Evolutionary conservation across 2,888 invertebrate genomes (phyloP).

Genomic region (Podotricha telesiphe): DNA sequence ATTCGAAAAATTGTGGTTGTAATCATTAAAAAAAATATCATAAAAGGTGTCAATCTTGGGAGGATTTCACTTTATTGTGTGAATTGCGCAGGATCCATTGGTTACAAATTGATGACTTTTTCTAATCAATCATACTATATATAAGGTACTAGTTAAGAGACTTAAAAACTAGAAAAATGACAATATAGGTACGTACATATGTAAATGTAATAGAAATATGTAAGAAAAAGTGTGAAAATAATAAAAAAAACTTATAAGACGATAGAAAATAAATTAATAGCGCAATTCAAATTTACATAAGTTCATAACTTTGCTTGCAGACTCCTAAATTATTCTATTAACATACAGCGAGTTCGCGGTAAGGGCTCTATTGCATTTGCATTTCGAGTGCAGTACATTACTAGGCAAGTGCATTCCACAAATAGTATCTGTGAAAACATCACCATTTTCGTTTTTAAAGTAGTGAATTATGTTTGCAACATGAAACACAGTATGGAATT

Average conservation of each 20-base stretch:
- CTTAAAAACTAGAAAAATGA: no score
- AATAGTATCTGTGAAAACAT: constrained; percentile 13
- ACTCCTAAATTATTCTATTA: constrained; percentile 25
- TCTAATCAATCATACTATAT: no score
- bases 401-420: constrained; percentile 12
- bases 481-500: not conserved
- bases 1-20: no score
- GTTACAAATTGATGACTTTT: no score
- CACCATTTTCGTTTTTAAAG: not conserved
- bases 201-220: no score
- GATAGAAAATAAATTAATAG: constrained; percentile 3
- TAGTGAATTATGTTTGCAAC: not conserved
- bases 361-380: constrained; percentile 29
- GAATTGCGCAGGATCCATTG: no score
- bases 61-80: no score
- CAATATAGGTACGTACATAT: no score
- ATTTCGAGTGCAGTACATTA: constrained; percentile 22
- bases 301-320: constrained; percentile 9
- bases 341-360: constrained; percentile 17
- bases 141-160: no score
- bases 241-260: not conserved
- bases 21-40: no score
- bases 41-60: no score
- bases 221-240: not conserved
- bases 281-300: constrained; percentile 9